Conservation (phyloP, 2,888 invertebrate species). For the Gastrophysa polygoni region DNA sequence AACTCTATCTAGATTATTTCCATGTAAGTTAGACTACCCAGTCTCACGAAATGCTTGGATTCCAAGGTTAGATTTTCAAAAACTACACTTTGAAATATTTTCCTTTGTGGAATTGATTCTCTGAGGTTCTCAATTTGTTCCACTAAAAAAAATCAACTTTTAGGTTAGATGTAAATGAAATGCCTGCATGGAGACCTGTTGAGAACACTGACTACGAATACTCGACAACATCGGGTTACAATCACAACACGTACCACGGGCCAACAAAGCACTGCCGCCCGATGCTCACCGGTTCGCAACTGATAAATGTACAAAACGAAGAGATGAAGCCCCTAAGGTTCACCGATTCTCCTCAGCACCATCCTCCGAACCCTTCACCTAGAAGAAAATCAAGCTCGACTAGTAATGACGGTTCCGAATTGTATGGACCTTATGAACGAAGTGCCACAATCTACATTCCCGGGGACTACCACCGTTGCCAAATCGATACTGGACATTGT, state of each 20-base stretch:
- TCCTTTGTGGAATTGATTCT: neutral
- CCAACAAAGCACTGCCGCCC: conserved; percentile 77
- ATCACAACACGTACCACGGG: conserved; percentile 91
- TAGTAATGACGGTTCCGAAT: conserved; percentile 72
- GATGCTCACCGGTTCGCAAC: conserved; percentile 63
- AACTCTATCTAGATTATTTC: too few relatives aligned
- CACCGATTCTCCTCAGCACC: conserved; percentile 77
- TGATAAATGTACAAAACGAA: conserved; percentile 60
- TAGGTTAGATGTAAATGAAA: conserved; percentile 52
- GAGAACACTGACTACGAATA: conserved; percentile 64
- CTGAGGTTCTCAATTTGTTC: neutral
- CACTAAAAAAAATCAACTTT: conserved; percentile 1
- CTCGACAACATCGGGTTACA: conserved; percentile 64
- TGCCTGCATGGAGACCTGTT: conserved; percentile 55
- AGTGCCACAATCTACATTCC: conserved; percentile 59
- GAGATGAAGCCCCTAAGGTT: conserved; percentile 72
- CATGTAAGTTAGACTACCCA: too few relatives aligned
- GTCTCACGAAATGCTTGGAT: too few relatives aligned
- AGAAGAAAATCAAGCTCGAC: conserved; percentile 75
- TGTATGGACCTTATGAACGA: conserved; percentile 59
- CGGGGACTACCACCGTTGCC: conserved; percentile 53
- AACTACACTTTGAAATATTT: too few relatives aligned
- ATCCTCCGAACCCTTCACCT: conserved; percentile 65
- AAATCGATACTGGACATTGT: conserved; percentile 50
- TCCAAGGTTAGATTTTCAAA: too few relatives aligned